A percentile compares a stretch with the other conserved stretches of the same genome.
phyloP scores from a whole-genome alignment of 2,888 invertebrate species.

The Caenorhabditis afra region DNA sequence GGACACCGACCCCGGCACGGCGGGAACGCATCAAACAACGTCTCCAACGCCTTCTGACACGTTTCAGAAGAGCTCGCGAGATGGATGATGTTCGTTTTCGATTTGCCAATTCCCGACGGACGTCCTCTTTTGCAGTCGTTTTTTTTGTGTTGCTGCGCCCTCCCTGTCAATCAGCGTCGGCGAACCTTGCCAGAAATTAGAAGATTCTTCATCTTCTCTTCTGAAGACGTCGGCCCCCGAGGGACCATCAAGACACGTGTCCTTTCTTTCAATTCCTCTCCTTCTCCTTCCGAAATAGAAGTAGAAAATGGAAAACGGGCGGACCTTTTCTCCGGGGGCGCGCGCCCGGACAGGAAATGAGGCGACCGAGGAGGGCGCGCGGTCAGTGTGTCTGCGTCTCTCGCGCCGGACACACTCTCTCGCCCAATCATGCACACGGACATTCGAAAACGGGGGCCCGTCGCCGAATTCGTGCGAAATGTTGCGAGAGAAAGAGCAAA shows the following conservation, averaged over 20 bases:
- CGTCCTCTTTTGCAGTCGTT: not conserved
- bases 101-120: too few species aligned
- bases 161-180: constrained; percentile 16
- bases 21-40: constrained; percentile 3
- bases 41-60: too few species aligned
- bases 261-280: too few species aligned
- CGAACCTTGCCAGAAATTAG: constrained; percentile 4
- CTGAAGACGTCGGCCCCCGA: not conserved
- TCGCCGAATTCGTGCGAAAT: constrained; percentile 35
- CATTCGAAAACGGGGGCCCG: not conserved
- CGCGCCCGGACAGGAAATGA: constrained; percentile 26
- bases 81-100: constrained; percentile 5
- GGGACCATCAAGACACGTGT: not conserved
- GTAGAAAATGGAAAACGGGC: too few species aligned
- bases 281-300: constrained; percentile 16
- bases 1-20: too few species aligned
- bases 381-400: constrained; percentile 32
- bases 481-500: constrained; percentile 26
- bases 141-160: too few species aligned
- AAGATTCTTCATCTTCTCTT: constrained; percentile 1
- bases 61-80: not conserved
- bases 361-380: constrained; percentile 11
- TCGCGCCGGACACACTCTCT: not conserved
- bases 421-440: constrained; percentile 29
- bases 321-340: not conserved